A percentile compares a stretch with the other conserved stretches of the same genome.
phyloP scores from a whole-genome alignment of 2,797 vertebrate species.

The Streptopelia turtur region DNA sequence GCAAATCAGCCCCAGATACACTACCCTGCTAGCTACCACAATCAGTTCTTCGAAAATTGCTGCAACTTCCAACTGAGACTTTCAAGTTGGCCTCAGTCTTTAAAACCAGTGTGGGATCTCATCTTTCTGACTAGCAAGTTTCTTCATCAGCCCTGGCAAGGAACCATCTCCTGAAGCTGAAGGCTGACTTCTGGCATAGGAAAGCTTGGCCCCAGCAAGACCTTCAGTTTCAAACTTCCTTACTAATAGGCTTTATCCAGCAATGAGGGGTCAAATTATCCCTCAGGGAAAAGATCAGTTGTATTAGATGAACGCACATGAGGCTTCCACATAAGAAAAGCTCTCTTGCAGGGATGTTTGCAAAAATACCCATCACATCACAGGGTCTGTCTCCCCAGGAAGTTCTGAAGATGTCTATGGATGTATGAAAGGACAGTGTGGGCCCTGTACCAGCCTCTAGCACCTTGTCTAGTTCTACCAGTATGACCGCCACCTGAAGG shows the following conservation, averaged over 20 bases:
- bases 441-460: neutral
- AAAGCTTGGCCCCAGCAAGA: neutral
- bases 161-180: neutral
- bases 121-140: neutral
- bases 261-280: neutral
- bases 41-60: neutral
- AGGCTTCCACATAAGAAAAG: neutral
- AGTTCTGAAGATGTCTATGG: neutral
- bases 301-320: neutral
- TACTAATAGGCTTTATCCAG: neutral
- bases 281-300: neutral
- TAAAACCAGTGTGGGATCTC: neutral
- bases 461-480: neutral
- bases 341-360: neutral
- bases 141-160: neutral
- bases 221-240: neutral
- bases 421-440: neutral
- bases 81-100: neutral
- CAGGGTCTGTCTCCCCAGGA: neutral
- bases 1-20: neutral
- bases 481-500: neutral
- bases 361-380: neutral
- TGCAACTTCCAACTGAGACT: neutral
- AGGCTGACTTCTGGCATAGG: neutral
- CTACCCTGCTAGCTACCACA: rapidly evolving